phyloP scores from a whole-genome alignment of 2,888 invertebrate species.

The Athetis lepigone region DNA sequence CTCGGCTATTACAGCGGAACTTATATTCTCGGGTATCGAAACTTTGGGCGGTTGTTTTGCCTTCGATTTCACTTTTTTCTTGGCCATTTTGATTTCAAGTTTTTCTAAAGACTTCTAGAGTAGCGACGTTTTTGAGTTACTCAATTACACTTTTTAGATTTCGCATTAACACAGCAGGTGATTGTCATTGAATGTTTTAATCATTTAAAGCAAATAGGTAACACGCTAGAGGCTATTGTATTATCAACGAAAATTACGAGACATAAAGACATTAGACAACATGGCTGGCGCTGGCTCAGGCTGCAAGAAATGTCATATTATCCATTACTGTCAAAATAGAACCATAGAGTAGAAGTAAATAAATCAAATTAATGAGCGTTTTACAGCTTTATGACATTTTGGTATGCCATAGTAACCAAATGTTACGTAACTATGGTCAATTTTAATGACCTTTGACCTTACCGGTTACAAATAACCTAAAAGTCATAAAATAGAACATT shows the following conservation, averaged over 20 bases:
- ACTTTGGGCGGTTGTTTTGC: slow-evolving; percentile 61
- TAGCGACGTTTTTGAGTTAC: background rate
- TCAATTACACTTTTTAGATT: slow-evolving; percentile 2
- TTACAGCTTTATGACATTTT: slow-evolving; percentile 42
- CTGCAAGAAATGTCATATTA: slow-evolving; percentile 47
- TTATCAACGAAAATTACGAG: slow-evolving; percentile 28
- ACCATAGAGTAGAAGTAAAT: slow-evolving; percentile 50
- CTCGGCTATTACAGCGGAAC: slow-evolving; percentile 71
- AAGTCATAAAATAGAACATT: slow-evolving; percentile 19
- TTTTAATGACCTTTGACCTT: slow-evolving; percentile 29
- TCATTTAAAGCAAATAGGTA: background rate
- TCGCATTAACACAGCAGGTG: background rate
- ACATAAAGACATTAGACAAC: slow-evolving; percentile 40
- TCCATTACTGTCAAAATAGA: slow-evolving; percentile 26
- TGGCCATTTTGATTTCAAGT: slow-evolving; percentile 74
- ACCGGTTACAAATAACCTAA: background rate
- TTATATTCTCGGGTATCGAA: slow-evolving; percentile 46
- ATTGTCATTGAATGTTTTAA: slow-evolving; percentile 4
- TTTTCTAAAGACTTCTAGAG: slow-evolving; percentile 13
- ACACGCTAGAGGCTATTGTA: background rate
- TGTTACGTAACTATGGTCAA: background rate
- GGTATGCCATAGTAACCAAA: background rate
- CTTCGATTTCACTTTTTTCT: slow-evolving; percentile 76
- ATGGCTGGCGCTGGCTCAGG: slow-evolving; percentile 57
- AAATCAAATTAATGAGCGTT: slow-evolving; percentile 3